Percentiles rank a stretch among this genome's conserved stretches.
Conservation (phyloP, 2,113 vertebrate genomes). For the Hiodon alosoides region DNA sequence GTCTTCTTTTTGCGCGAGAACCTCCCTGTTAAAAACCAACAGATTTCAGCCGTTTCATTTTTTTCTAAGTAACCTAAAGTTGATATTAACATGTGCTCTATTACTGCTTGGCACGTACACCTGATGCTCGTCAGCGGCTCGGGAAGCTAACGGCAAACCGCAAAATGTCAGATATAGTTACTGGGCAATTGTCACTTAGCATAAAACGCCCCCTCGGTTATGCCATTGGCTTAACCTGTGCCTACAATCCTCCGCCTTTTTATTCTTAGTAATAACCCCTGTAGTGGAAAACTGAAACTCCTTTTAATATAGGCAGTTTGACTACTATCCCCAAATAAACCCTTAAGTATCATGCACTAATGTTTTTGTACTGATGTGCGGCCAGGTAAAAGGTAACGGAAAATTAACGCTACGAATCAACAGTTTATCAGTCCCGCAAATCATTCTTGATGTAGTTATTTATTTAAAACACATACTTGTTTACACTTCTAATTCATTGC, state of each 20-base stretch:
- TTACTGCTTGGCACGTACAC: conserved; percentile 32
- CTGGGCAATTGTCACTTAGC: conserved; percentile 35
- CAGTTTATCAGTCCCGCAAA: neutral
- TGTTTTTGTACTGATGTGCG: too few relatives aligned
- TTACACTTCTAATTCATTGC: too few relatives aligned
- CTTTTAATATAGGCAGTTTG: neutral
- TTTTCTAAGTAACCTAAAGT: neutral
- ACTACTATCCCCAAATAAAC: neutral
- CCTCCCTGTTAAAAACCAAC: neutral
- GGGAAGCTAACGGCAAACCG: conserved; percentile 46
- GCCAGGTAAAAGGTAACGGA: neutral
- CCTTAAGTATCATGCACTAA: too few relatives aligned
- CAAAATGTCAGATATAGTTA: conserved; percentile 38
- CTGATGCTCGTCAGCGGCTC: conserved; percentile 41
- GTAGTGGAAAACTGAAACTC: neutral
- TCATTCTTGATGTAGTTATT: too few relatives aligned
- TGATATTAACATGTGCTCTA: neutral
- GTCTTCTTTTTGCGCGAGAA: neutral
- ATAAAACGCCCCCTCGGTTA: conserved; percentile 35
- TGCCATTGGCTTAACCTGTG: conserved; percentile 45
- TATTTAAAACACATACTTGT: too few relatives aligned
- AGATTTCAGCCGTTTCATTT: neutral
- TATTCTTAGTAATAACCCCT: neutral
- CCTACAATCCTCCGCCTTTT: conserved; percentile 24
- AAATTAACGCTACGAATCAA: neutral